phyloP scores from a whole-genome alignment of 2,888 invertebrate species.

The Drosophila birchii region DNA sequence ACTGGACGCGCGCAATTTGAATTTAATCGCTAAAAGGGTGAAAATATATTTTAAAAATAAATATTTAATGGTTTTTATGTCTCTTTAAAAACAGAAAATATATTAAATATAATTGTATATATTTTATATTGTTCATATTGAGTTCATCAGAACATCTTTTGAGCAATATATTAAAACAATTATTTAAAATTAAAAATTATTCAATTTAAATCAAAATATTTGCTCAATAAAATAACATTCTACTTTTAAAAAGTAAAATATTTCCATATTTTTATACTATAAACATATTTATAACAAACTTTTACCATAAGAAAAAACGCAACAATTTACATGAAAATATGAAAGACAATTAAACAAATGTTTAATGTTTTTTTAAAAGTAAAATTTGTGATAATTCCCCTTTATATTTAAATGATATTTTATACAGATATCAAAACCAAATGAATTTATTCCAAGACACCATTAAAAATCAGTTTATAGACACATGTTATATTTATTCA shows the following conservation, averaged over 20 bases:
- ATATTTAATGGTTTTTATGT: background rate
- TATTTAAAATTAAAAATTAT: background rate
- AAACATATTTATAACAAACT: too few relatives aligned
- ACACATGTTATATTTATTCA: constrained; percentile 57
- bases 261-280: too few relatives aligned
- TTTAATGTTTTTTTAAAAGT: too few relatives aligned
- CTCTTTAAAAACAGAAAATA: background rate
- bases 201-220: background rate
- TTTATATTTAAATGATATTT: too few relatives aligned
- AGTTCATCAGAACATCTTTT: background rate
- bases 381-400: too few relatives aligned
- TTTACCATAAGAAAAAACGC: too few relatives aligned
- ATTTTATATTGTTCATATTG: background rate
- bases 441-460: background rate
- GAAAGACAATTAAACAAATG: too few relatives aligned
- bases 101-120: background rate
- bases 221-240: background rate
- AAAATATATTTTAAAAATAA: background rate
- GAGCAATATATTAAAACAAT: background rate
- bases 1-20: constrained; percentile 64
- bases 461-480: constrained; percentile 25
- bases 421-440: too few relatives aligned
- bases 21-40: background rate
- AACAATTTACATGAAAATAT: too few relatives aligned
- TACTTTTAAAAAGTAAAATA: background rate